These are phyloP conservation scores for Alloplasta piceator DNA, from an alignment of 2,888 invertebrate genomes.

Conservation along the genomic window DNA sequence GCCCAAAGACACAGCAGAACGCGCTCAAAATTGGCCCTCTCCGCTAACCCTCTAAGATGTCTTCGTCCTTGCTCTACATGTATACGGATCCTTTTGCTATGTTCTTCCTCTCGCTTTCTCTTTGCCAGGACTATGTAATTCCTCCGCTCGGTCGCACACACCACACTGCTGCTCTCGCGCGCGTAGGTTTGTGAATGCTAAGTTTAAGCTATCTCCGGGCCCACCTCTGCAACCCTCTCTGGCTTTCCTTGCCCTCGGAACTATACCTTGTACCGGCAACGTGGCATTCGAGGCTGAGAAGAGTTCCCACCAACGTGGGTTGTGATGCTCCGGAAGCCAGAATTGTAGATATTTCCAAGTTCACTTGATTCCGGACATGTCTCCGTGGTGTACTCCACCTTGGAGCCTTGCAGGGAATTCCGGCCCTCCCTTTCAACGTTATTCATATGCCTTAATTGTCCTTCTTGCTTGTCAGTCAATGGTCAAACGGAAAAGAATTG, in stretches of 20 bases:
- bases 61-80: conserved; percentile 22
- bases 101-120: not conserved
- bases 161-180: conserved; percentile 69
- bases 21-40: conserved; percentile 73
- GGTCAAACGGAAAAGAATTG: too few species aligned
- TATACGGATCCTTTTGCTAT: conserved; percentile 26
- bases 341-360: conserved; percentile 8
- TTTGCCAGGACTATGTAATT: conserved; percentile 38
- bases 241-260: conserved; percentile 33
- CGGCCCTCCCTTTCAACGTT: too few species aligned
- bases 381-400: too few species aligned
- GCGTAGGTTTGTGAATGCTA: conserved; percentile 79
- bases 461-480: too few species aligned
- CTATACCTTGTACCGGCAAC: conserved; percentile 18
- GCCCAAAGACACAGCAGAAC: conserved; percentile 69
- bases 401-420: too few species aligned
- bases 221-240: conserved; percentile 60
- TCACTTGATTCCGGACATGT: not conserved
- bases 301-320: conserved; percentile 20
- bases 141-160: conserved; percentile 48
- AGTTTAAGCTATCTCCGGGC: conserved; percentile 77
- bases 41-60: conserved; percentile 51
- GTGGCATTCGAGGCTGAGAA: conserved; percentile 5
- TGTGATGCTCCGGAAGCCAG: conserved; percentile 34
- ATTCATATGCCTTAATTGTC: too few species aligned